Evolutionary conservation across 2,797 vertebrate species (phyloP).

Genomic region (Mallotus villosus): DNA sequence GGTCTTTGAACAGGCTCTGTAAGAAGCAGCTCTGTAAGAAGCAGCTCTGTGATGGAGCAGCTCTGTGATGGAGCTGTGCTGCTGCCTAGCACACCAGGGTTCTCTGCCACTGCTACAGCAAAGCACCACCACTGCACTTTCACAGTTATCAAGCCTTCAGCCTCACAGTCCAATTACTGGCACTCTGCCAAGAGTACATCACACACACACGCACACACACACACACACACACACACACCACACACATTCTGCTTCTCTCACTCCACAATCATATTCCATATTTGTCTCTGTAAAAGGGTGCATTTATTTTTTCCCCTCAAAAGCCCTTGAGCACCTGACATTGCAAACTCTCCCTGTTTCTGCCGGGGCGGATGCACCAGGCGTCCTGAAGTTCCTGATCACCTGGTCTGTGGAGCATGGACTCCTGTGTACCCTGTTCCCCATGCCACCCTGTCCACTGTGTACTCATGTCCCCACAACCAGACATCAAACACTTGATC

Average conservation of each 20-base stretch:
- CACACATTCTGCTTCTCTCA: background rate
- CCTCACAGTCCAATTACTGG: constrained; percentile 8
- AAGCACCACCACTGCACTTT: background rate
- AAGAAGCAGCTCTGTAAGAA: too few species aligned
- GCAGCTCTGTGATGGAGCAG: background rate
- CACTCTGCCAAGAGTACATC: background rate
- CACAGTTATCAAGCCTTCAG: background rate
- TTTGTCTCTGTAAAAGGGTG: constrained; percentile 5
- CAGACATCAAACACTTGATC: constrained; percentile 39
- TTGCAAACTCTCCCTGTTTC: constrained; percentile 5
- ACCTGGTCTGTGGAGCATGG: constrained; percentile 28
- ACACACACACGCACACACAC: background rate
- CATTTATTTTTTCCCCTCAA: constrained; percentile 4
- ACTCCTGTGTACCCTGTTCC: constrained; percentile 34
- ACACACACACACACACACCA: background rate
- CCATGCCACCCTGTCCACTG: background rate
- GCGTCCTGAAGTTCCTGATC: constrained; percentile 25
- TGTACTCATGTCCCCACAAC: constrained; percentile 13
- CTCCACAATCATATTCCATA: background rate
- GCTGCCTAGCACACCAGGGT: background rate
- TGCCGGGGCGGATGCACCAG: constrained; percentile 32
- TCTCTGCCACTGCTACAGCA: background rate
- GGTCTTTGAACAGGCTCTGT: background rate
- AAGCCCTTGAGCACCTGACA: constrained; percentile 10
- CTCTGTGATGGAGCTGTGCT: background rate